These are phyloP conservation scores for Callochromis pleurospilus DNA, from an alignment of 2,113 vertebrate species.

Conservation along the genomic window DNA sequence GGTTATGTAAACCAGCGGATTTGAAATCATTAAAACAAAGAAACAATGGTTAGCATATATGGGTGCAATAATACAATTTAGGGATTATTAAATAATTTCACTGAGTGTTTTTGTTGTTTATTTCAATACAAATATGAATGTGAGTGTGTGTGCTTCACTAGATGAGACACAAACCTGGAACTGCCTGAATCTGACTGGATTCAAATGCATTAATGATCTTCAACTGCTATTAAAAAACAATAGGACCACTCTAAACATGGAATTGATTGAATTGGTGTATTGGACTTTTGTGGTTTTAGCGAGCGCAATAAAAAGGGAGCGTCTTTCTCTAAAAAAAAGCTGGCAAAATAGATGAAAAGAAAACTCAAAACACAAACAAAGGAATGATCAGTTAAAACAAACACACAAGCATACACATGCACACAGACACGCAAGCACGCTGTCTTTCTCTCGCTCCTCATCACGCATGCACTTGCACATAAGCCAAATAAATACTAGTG, in stretches of 20 bases:
- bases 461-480: slow-evolving; percentile 18
- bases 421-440: slow-evolving; percentile 28
- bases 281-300: slow-evolving; percentile 3
- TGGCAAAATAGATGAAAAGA: slow-evolving; percentile 21
- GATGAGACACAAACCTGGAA: slow-evolving; percentile 32
- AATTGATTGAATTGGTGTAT: background rate
- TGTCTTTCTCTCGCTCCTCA: background rate
- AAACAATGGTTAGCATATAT: background rate
- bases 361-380: slow-evolving; percentile 43
- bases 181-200: slow-evolving; percentile 13
- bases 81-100: background rate
- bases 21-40: background rate
- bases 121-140: slow-evolving; percentile 36
- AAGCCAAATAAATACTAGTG: slow-evolving; percentile 52
- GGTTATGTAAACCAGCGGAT: background rate
- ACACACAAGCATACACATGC: slow-evolving; percentile 34
- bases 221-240: background rate
- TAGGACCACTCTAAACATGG: slow-evolving; percentile 5
- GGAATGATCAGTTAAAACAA: slow-evolving; percentile 43
- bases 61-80: background rate
- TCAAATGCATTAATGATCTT: background rate
- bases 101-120: slow-evolving; percentile 17
- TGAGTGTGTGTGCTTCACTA: slow-evolving; percentile 14
- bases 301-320: background rate
- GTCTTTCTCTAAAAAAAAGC: slow-evolving; percentile 22